Conservation (phyloP, 2,888 invertebrate species). For the Erebia aethiops region DNA sequence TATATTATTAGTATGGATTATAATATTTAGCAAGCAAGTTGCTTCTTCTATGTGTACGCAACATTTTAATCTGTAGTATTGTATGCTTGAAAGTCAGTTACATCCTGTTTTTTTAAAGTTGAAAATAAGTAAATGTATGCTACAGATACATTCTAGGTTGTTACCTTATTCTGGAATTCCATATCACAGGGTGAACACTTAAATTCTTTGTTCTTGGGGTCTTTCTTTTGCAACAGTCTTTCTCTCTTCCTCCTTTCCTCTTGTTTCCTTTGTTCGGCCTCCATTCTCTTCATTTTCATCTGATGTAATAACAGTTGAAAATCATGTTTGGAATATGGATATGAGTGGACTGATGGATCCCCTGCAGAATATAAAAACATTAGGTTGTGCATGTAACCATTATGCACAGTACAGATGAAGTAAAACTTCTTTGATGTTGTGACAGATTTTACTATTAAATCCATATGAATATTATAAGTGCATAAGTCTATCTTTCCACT, state of each 20-base stretch:
- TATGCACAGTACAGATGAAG: too few relatives aligned
- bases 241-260: conserved; percentile 59
- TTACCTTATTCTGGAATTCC: conserved; percentile 68
- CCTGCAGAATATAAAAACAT: conserved; percentile 50
- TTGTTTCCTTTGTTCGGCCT: conserved; percentile 60
- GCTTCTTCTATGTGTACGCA: too few relatives aligned
- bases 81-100: too few relatives aligned
- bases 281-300: conserved; percentile 67
- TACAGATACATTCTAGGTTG: neutral
- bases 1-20: too few relatives aligned
- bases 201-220: conserved; percentile 64
- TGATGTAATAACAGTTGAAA: conserved; percentile 73
- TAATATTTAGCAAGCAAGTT: too few relatives aligned
- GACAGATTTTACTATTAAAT: too few relatives aligned
- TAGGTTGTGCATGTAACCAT: neutral
- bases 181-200: conserved; percentile 74
- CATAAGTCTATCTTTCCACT: too few relatives aligned
- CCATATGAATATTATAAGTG: too few relatives aligned
- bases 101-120: too few relatives aligned
- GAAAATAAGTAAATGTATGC: too few relatives aligned
- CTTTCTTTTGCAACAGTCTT: conserved; percentile 57
- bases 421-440: too few relatives aligned
- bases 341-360: conserved; percentile 65
- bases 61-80: too few relatives aligned
- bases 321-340: conserved; percentile 78